Base-by-base conservation (phyloP, 1,140 invertebrate genomes). In the Aculops lycopersici region DNA sequence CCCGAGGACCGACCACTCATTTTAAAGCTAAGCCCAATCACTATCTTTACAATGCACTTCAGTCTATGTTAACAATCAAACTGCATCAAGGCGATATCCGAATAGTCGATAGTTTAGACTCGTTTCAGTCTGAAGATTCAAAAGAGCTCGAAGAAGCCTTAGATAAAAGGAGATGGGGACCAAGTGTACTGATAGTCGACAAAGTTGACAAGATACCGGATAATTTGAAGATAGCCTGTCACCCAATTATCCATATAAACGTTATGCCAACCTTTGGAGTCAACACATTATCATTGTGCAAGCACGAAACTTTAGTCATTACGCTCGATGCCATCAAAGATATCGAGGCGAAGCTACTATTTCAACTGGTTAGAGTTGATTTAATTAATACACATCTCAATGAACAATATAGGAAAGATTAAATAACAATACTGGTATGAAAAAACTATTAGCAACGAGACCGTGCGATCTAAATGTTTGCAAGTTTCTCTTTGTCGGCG, bases 21-120 rank as follows among this genome's bases (percentile, higher is more conserved):
- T 97, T 88, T 56, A n/a, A n/a, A n/a, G 94, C 72, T 52, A 90
- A 95, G 83, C 53, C 94, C 17, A 72, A 76, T 0, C 73, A 71
- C 52, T 64, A 63, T 43, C 55, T 88, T 46, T 54, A 90, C 3
- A 47, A 64, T 41, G 90, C 88, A 0, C 62, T 97, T 1, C 72
- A 69, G 12, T 64, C 70, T 12, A 71, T 71, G 0, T 58, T 97
- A 4, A 79, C 84, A 18, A 63, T 76, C 2, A 97, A 95, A 60
- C 64, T 86, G 46, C 77, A 78, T 12, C 83, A 86, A 51, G 78
- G 92, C 63, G 81, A 95, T 61, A 56, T 98, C 35, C 77, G 86
- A 54, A 65, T 98, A 47, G 72, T 95, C 1, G 69, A 80, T 43
- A 65, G 71, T 51, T 60, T 94, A 14, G 72, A 86, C 45, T 53